Evolutionary conservation across 2,888 invertebrate genomes (phyloP), one percentile per base, ranked within the genome.

Genomic region (Xestia sexstrigata): DNA sequence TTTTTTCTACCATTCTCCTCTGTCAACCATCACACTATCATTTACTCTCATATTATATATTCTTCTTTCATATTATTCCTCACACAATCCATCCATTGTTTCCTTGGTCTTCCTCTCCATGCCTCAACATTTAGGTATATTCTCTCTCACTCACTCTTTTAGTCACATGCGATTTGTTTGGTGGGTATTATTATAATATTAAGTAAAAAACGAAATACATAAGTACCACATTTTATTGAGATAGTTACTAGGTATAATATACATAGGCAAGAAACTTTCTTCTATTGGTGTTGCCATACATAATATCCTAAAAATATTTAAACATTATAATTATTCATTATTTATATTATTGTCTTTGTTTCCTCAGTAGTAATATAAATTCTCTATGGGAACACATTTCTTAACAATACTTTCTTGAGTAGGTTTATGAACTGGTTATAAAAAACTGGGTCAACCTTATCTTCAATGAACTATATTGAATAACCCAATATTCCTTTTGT

Each of bases 401-500:
- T 35, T 26, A 45, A 23, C 20, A 15, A 6, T 30, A 78, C 9
- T 65, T 73, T 72, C 42, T 66, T 30, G 15, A 58, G 45, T 47
- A 39, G n/a, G n/a, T n/a, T n/a, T 65, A 13, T 42, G 17, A 45
- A 47, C 20, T 26, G 66, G 23, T 68, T 68, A 35, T 35, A 49
- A 65, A 62, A 79, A 82, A 58, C 20, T 82, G 74, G 63, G 81
- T 74, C 83, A 66, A 42, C 68, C 63, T 74, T 79, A 81, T 69
- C 79, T 73, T 30, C 6, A 68, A 17, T 60, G 79, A 17, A 62
- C 78, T 52, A 65, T 71, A 81, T 78, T 62, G 45, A 55, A 52
- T 47, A 78, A 58, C 83, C 49, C 58, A 81, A 73, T 78, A 68
- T 15, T 58, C 13, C n/a, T 78, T 58, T 69, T 45, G 58, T 74